Percentiles rank a stretch among this genome's conserved stretches.
Conservation (phyloP, 2,888 invertebrate genomes). For the Drosophila monieri region DNA sequence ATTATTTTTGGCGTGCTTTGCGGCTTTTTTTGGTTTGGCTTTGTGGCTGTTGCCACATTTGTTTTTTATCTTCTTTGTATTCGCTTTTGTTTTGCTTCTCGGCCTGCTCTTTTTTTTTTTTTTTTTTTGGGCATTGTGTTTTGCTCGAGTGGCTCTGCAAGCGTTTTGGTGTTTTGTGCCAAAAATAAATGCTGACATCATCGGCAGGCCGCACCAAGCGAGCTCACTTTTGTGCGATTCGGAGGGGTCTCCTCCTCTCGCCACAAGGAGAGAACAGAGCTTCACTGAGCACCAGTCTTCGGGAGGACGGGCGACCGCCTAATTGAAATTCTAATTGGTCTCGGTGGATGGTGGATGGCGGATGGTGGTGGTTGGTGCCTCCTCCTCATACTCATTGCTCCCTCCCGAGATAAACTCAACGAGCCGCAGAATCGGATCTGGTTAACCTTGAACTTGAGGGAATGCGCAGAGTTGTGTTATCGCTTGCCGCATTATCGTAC, state of each 20-base stretch:
- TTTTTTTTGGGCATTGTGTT: constrained; percentile 38
- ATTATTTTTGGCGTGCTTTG: constrained; percentile 79
- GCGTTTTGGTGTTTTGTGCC: constrained; percentile 50
- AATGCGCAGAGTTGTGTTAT: constrained; percentile 10
- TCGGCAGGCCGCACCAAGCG: constrained; percentile 56
- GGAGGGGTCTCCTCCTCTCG: not conserved
- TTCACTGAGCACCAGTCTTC: not conserved
- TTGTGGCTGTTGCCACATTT: constrained; percentile 33
- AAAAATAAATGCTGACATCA: constrained; percentile 78
- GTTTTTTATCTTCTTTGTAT: constrained; percentile 6
- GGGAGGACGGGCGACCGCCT: constrained; percentile 35
- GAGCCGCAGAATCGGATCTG: constrained; percentile 12
- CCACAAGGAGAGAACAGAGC: constrained; percentile 8
- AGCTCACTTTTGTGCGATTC: constrained; percentile 58
- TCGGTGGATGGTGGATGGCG: constrained; percentile 10
- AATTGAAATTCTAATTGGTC: constrained; percentile 57
- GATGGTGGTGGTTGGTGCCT: too few species aligned
- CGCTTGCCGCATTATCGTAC: not conserved
- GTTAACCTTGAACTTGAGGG: constrained; percentile 66
- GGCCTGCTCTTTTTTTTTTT: constrained; percentile 46
- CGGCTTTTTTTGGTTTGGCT: constrained; percentile 67
- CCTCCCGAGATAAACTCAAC: not conserved
- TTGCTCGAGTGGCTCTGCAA: constrained; percentile 54
- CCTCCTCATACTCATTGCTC: constrained; percentile 5
- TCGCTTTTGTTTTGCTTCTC: constrained; percentile 43